phyloP scores from a whole-genome alignment of 2,113 vertebrate genomes.

The Thinocorus orbignyianus region DNA sequence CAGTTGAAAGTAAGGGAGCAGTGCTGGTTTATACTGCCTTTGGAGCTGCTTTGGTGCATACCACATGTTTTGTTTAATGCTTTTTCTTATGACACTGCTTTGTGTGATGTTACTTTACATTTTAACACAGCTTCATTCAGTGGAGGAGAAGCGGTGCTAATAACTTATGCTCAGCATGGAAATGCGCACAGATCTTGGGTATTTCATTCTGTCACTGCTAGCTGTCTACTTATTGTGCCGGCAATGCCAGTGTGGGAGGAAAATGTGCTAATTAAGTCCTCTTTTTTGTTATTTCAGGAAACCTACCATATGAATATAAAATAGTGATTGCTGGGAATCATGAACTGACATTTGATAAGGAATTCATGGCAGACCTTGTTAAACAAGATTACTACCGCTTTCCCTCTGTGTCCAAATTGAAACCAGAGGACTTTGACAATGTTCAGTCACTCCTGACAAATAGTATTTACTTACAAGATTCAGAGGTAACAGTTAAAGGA shows the following conservation, averaged over 20 bases:
- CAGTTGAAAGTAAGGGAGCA: background rate
- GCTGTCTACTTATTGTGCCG: slow-evolving; percentile 45
- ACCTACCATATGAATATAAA: slow-evolving; percentile 97
- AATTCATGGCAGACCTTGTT: slow-evolving; percentile 99
- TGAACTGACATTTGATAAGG: slow-evolving; percentile 99
- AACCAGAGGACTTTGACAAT: slow-evolving; percentile 99
- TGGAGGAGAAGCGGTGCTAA: background rate
- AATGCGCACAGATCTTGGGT: background rate
- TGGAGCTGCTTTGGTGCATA: background rate
- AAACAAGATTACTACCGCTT: slow-evolving; percentile 99
- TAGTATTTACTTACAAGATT: slow-evolving; percentile 99
- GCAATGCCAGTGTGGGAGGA: slow-evolving; percentile 43
- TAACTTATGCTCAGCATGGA: slow-evolving; percentile 10
- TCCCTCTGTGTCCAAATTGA: slow-evolving; percentile 98
- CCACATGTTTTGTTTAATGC: background rate
- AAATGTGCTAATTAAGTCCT: slow-evolving; percentile 75
- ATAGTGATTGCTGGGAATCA: slow-evolving; percentile 99
- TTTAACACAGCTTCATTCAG: background rate
- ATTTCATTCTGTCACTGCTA: slow-evolving; percentile 3
- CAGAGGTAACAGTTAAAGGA: slow-evolving; percentile 96
- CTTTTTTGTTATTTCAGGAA: slow-evolving; percentile 83
- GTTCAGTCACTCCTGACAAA: slow-evolving; percentile 98
- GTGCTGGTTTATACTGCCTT: background rate
- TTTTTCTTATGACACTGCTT: background rate
- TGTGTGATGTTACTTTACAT: background rate